Evolutionary conservation across 1,140 invertebrate genomes (phyloP).

Genomic region (Drusus annulatus): DNA sequence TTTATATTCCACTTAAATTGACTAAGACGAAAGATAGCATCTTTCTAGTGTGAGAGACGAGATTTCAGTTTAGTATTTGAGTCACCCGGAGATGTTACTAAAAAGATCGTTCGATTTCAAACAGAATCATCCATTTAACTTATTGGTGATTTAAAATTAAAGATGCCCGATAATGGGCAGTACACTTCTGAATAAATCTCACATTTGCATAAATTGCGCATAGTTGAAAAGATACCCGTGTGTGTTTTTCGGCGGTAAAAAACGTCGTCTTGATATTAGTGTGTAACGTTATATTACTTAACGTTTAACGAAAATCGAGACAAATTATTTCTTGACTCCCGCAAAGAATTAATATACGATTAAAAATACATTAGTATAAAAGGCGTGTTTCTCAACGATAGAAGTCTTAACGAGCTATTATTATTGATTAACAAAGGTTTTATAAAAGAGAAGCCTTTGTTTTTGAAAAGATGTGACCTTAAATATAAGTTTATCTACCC

Average conservation of each 20-base stretch:
- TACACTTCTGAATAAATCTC: background rate
- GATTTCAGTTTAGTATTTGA: conserved; percentile 6
- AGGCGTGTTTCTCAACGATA: too few species aligned
- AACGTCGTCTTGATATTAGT: background rate
- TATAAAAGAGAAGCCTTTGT: too few species aligned
- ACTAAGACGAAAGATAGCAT: background rate
- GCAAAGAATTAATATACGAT: too few species aligned
- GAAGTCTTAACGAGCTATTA: too few species aligned
- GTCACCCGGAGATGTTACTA: conserved; percentile 11
- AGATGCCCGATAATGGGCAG: conserved; percentile 34
- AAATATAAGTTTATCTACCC: background rate
- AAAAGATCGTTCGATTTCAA: conserved; percentile 15
- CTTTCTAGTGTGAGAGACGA: conserved; percentile 19
- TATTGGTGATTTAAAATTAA: conserved; percentile 38
- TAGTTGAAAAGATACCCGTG: background rate
- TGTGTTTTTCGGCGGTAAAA: conserved; percentile 1
- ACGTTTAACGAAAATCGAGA: too few species aligned
- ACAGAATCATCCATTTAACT: background rate
- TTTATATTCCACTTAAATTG: conserved; percentile 25
- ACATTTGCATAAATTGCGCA: conserved; percentile 32
- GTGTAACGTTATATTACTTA: background rate
- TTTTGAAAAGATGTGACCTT: background rate
- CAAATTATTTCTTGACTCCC: too few species aligned
- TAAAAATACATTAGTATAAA: too few species aligned
- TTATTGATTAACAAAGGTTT: too few species aligned